These are phyloP conservation scores for Megaceryle torquata DNA, from an alignment of 2,113 vertebrate species.

Conservation along the genomic window DNA sequence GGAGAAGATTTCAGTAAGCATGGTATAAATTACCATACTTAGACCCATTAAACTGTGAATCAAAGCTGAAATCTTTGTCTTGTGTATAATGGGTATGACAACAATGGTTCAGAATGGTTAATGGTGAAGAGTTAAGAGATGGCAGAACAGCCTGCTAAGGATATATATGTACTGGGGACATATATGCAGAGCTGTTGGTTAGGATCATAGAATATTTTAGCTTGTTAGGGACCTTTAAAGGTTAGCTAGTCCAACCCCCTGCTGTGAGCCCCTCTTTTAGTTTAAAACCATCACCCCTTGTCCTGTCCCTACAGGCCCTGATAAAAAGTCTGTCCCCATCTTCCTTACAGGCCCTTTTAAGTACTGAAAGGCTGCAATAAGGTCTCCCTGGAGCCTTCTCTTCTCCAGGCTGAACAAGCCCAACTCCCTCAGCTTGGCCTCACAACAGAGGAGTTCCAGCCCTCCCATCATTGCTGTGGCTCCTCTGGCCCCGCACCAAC, in stretches of 20 bases:
- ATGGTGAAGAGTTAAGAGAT: too few species aligned
- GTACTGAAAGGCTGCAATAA: not conserved
- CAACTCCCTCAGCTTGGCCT: not conserved
- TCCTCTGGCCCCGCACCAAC: not conserved
- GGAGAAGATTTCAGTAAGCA: not conserved
- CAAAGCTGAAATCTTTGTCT: not conserved
- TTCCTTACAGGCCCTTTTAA: not conserved
- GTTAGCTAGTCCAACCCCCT: not conserved
- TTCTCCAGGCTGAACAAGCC: not conserved
- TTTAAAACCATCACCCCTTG: not conserved
- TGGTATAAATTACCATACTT: not conserved
- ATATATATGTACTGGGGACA: not conserved
- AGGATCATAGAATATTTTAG: not conserved
- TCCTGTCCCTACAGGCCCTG: not conserved
- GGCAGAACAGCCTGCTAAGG: not conserved
- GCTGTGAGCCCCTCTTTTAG: not conserved
- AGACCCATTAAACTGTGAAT: not conserved
- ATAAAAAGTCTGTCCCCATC: not conserved
- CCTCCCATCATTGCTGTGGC: not conserved
- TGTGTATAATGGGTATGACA: accelerated
- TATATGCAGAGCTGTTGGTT: accelerated
- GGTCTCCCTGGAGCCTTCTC: not conserved
- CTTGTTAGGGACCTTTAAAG: not conserved
- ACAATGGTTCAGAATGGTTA: too few species aligned
- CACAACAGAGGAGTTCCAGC: not conserved